Evolutionary conservation across 2,113 vertebrate genomes (phyloP), one percentile per base, ranked within the genome.

Genomic region (Atlantisia rogersi): DNA sequence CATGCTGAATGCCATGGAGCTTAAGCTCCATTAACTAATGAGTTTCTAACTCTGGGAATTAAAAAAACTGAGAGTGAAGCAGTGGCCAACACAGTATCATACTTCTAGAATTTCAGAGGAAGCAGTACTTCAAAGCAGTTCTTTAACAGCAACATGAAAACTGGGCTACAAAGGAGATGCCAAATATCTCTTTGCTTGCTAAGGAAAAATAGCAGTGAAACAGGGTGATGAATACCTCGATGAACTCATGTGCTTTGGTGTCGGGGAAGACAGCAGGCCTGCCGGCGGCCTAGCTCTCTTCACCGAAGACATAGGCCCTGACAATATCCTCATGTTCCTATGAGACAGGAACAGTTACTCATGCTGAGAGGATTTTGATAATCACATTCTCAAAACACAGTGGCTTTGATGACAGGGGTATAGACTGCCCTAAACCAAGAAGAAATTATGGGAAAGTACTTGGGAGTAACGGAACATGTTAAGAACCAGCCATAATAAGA

Each of bases 21-120:
- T 91, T 88, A 84, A 95, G 65, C 71, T 90, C 86, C 94, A 94
- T 92, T 89, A 84, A 85, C 88, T 77, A 73, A 60, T 95, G 69
- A 80, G 58, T 94, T 68, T 55, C 79, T 92, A 82, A 91, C 74
- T 52, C 65, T 52, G 68, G 65, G 91, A 86, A 91, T 89, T 58
- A 59, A 87, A 94, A 86, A 96, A 69, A 28, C 3, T 4, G 58
- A 13, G 60, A 60, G 53, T 3, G n/a, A 87, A 79, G 42, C 73
- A 52, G 48, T 62, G 84, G 73, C 37, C 69, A 91, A 25, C 64
- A 37, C 55, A 55, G 9, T 44, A 44, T 62, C 40, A 11, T 22
- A 28, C 68, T 59, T 12, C 8, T 24, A 3, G 42, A 3, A 6
- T 60, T 85, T 40, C 56, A 76, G 81, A 62, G 50, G n/a, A 64